Evolutionary conservation across 1,140 invertebrate species (phyloP), one percentile per base, ranked within the genome.

Genomic region (Hylaeus volcanicus): DNA sequence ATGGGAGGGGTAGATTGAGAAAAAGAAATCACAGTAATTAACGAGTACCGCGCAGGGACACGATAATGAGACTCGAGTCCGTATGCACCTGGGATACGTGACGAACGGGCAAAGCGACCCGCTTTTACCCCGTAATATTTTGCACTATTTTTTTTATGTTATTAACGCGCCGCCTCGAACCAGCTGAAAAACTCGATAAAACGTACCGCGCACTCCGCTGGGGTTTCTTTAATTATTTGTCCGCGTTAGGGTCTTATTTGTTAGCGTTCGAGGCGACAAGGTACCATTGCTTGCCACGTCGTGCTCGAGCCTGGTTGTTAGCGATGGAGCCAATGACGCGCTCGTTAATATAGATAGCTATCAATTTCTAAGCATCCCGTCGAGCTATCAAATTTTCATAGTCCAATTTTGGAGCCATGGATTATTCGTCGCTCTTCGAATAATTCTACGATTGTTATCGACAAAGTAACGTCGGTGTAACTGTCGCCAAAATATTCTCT

Each of bases 1-100:
- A 11, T 48, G 14, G 58, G n/a, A 5, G 43, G 43, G 3, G 5
- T 3, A 51, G 2, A 51, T 9, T 9, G 9, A 51, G 9, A 51
- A 51, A n/a, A n/a, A 26, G n/a, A 74, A 74, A 55, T 58, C 61
- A 73, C 65, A 64, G 77, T 64, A 79, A 79, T 79, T 79, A 79
- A 79, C 65, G 77, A 79, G 70, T 63, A 56, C 61, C 51, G 76
- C 51, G 37, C n/a, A 43, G 51, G 69, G 61, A 63, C 61, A 65
- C 70, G 69, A 74, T 79, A 79, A 79, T 65, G 77, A 79, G 77
- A 73, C 60, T 64, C 65, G 48, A 45, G 61, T 74, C 69, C 2
- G 61, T 64, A 53, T 14, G 48, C 48, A 45, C 37, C 5, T 9
- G 8, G 53, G 48, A 43, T 48, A 48, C 64, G 64, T 48, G 64